Percentiles rank a stretch among this genome's conserved stretches.
phyloP scores from a whole-genome alignment of 2,888 invertebrate species.

The Hecatera dysodea region DNA sequence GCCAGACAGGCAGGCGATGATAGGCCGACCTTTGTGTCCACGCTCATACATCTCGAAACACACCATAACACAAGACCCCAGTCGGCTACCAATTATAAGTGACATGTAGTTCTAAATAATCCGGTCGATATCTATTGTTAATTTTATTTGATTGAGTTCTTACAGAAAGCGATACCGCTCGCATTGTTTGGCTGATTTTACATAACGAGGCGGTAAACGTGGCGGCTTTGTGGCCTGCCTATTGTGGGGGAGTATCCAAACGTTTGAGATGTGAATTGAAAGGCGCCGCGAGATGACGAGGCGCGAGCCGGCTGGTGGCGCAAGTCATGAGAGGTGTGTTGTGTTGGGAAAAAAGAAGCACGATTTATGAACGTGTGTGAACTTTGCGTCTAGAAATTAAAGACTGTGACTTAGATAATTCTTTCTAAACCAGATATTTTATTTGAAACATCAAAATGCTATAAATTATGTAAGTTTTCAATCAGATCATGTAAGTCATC shows the following conservation, averaged over 20 bases:
- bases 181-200: slow-evolving; percentile 88
- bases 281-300: slow-evolving; percentile 89
- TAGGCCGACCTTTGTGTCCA: slow-evolving; percentile 69
- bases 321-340: slow-evolving; percentile 61
- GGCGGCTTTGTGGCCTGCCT: slow-evolving; percentile 80
- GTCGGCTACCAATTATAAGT: slow-evolving; percentile 64
- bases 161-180: slow-evolving; percentile 87
- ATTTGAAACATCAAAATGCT: too few species aligned
- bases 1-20: slow-evolving; percentile 67
- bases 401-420: too few species aligned
- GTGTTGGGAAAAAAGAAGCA: too few species aligned
- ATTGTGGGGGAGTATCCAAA: slow-evolving; percentile 87
- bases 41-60: slow-evolving; percentile 53
- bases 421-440: too few species aligned
- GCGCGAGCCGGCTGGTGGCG: slow-evolving; percentile 75
- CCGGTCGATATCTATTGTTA: slow-evolving; percentile 83
- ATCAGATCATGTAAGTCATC: too few species aligned
- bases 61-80: slow-evolving; percentile 60
- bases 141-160: slow-evolving; percentile 88
- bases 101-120: slow-evolving; percentile 62
- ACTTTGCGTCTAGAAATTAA: too few species aligned
- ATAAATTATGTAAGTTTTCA: too few species aligned
- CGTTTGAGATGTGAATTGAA: slow-evolving; percentile 88
- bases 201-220: slow-evolving; percentile 89
- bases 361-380: too few species aligned